These are phyloP conservation scores for Calonectris borealis DNA, from an alignment of 2,113 vertebrate genomes.

Conservation along the genomic window DNA sequence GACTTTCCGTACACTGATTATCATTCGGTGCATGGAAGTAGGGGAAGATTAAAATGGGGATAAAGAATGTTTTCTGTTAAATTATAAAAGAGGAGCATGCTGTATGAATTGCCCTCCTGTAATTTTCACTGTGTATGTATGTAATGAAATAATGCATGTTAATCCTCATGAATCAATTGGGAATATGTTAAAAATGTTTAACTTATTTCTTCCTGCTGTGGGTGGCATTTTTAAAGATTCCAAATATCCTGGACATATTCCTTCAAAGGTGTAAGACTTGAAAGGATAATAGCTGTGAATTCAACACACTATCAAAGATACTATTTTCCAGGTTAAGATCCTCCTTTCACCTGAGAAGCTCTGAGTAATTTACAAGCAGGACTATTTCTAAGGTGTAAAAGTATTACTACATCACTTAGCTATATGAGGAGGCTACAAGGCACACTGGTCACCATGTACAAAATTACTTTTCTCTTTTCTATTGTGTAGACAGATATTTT, in stretches of 20 bases:
- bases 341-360: background rate
- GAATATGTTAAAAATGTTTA: background rate
- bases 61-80: background rate
- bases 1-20: background rate
- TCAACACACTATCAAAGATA: background rate
- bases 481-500: background rate
- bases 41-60: background rate
- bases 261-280: background rate
- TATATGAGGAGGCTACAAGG: background rate
- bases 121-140: background rate
- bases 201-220: background rate
- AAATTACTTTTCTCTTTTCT: background rate
- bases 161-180: background rate
- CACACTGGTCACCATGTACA: background rate
- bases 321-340: background rate
- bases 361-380: background rate
- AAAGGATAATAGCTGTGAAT: background rate
- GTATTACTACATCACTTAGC: background rate
- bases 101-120: background rate
- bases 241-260: background rate
- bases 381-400: background rate
- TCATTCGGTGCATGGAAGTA: background rate
- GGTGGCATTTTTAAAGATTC: background rate
- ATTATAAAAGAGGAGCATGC: background rate
- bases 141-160: background rate